Conservation (phyloP, 2,113 vertebrate species). For the Casuarius casuarius region DNA sequence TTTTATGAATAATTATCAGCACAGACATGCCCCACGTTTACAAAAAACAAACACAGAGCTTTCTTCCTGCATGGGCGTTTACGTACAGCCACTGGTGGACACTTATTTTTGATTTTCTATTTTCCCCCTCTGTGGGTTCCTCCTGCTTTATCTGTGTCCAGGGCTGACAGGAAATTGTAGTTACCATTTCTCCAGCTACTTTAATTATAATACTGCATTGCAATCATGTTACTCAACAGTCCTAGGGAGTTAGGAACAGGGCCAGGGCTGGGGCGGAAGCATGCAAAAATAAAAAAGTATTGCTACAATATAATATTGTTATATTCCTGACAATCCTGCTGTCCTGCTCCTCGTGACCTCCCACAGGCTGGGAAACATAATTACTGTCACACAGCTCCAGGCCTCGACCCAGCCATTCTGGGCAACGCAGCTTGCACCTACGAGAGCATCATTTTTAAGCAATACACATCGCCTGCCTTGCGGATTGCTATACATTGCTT, state of each 20-base stretch:
- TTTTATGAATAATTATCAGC: neutral
- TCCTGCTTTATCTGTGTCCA: neutral
- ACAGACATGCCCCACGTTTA: neutral
- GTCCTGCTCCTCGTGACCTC: neutral
- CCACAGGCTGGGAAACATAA: neutral
- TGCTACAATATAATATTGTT: neutral
- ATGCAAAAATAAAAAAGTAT: neutral
- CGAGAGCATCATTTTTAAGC: neutral
- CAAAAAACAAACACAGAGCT: neutral
- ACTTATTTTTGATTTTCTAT: neutral
- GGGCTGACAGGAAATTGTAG: neutral
- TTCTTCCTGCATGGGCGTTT: neutral
- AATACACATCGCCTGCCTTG: neutral
- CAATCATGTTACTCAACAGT: neutral
- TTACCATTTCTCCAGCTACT: neutral
- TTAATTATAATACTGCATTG: neutral
- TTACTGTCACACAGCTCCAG: neutral
- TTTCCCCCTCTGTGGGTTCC: neutral
- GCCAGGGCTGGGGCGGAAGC: neutral
- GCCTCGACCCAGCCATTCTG: neutral
- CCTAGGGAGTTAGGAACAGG: neutral
- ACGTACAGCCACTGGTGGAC: neutral
- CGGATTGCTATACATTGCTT: neutral
- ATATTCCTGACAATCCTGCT: neutral
- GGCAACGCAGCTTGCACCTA: neutral